These are phyloP conservation scores for Cinclus mexicanus DNA, from an alignment of 2,113 vertebrate genomes.

Conservation along the genomic window DNA sequence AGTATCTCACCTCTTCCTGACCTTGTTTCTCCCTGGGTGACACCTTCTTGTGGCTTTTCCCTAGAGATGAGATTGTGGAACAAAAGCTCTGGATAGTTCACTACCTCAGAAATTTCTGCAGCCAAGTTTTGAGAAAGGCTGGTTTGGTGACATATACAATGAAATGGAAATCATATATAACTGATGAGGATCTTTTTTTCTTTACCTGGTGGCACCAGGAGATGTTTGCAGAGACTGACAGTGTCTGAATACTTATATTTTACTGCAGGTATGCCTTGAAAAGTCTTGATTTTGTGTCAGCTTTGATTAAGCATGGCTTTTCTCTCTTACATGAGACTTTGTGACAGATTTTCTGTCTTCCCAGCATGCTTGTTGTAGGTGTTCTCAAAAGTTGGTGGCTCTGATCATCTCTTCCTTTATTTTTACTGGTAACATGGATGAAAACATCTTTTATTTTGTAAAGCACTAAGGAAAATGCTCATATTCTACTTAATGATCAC, in stretches of 20 bases:
- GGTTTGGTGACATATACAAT: background rate
- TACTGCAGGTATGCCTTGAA: constrained; percentile 65
- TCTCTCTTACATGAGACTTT: background rate
- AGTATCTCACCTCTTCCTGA: background rate
- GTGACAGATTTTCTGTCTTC: constrained; percentile 49
- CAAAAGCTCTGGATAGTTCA: background rate
- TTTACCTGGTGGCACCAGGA: constrained; percentile 65
- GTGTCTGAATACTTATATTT: constrained; percentile 72
- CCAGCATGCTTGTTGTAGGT: background rate
- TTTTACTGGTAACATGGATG: background rate
- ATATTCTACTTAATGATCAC: background rate
- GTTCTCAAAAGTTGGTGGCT: constrained; percentile 35
- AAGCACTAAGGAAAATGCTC: background rate
- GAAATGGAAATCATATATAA: constrained; percentile 48
- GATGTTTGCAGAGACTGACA: constrained; percentile 77
- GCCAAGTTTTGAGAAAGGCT: background rate
- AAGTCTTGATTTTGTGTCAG: constrained; percentile 79
- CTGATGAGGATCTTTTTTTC: constrained; percentile 58
- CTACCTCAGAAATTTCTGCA: background rate
- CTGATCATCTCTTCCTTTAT: background rate
- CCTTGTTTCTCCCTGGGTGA: background rate
- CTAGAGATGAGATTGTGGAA: background rate
- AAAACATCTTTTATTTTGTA: background rate
- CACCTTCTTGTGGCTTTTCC: background rate
- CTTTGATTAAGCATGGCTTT: constrained; percentile 61